phyloP scores from a whole-genome alignment of 2,888 invertebrate genomes.

The Melikaiella ostensackeni region DNA sequence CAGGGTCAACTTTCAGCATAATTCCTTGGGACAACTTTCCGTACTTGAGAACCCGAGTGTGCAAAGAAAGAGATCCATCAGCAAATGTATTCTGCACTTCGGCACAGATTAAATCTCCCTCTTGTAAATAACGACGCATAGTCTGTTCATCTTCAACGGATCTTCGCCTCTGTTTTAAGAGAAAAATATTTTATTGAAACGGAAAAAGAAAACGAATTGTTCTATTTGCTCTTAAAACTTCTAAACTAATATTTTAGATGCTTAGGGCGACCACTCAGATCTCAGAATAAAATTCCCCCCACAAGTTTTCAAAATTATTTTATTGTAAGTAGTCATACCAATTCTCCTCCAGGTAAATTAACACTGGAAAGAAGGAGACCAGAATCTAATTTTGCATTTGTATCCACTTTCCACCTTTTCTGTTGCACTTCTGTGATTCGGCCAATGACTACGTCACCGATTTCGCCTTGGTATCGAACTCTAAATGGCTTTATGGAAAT shows the following conservation, averaged over 20 bases:
- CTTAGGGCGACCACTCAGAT: too few relatives aligned
- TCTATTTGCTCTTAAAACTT: not conserved
- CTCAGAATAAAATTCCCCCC: too few relatives aligned
- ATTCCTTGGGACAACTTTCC: conserved; percentile 96
- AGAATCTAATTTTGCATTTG: conserved; percentile 93
- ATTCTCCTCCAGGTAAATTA: conserved; percentile 97
- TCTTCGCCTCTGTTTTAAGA: conserved; percentile 84
- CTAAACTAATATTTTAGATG: not conserved
- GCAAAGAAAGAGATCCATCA: conserved; percentile 95
- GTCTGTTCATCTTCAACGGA: conserved; percentile 98
- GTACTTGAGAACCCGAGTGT: conserved; percentile 97
- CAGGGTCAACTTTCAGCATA: conserved; percentile 93
- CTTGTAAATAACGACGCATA: conserved; percentile 96
- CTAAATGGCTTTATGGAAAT: conserved; percentile 95
- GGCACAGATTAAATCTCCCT: conserved; percentile 97
- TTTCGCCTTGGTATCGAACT: conserved; percentile 93
- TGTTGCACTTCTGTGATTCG: conserved; percentile 96
- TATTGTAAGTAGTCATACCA: conserved; percentile 80
- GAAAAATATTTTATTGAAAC: not conserved
- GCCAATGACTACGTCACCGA: conserved; percentile 98
- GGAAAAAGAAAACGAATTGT: not conserved
- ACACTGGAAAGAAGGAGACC: conserved; percentile 93
- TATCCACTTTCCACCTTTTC: conserved; percentile 96
- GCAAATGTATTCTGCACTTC: conserved; percentile 96
- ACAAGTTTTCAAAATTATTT: not conserved